Evolutionary conservation across 2,797 vertebrate species (phyloP), one percentile per base, ranked within the genome.

Genomic region (Hephaestus fuliginosus): DNA sequence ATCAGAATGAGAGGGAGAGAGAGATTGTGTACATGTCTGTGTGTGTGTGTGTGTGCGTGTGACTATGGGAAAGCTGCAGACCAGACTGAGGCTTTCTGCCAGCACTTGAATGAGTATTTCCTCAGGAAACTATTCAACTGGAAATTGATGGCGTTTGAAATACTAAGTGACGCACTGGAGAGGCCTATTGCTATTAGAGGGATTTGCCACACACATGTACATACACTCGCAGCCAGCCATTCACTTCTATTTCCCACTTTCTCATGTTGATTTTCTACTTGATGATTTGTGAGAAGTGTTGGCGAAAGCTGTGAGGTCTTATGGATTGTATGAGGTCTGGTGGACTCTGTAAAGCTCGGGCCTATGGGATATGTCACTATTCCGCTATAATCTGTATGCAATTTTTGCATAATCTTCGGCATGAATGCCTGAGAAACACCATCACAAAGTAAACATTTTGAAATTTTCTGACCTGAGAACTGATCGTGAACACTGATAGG

Each of bases 41-140:
- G 33, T 43, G 3, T 22, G 13, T 74, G 25, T 57, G 58, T 46
- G 9, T 8, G n/a, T 36, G 70, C 25, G 65, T 51, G 55, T 20
- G 58, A 39, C 1, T 80, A 62, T 83, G 83, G 58, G 86, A 83
- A 89, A 87, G 79, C 56, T 75, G 36, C 65, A 62, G 71, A 75
- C 75, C 80, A 77, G 82, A 71, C 77, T 5, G 39, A 74, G 82
- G 87, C 78, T 52, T 61, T 53, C 73, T 83, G 86, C 91, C 90
- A 93, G 64, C 28, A 52, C 70, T 80, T 67, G 76, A 91, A 91
- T 39, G 83, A 92, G 89, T 86, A 87, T 90, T 93, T 94, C 93
- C 88, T 90, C 89, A 92, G 90, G 87, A 94, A 93, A 93, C 89
- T 81, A 88, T 93, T 92, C 90, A 86, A 81, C 81, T 91, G 80